Percentiles rank a stretch among this genome's conserved stretches.
Conservation (phyloP, 2,797 vertebrate species). For the Tinamus major region DNA sequence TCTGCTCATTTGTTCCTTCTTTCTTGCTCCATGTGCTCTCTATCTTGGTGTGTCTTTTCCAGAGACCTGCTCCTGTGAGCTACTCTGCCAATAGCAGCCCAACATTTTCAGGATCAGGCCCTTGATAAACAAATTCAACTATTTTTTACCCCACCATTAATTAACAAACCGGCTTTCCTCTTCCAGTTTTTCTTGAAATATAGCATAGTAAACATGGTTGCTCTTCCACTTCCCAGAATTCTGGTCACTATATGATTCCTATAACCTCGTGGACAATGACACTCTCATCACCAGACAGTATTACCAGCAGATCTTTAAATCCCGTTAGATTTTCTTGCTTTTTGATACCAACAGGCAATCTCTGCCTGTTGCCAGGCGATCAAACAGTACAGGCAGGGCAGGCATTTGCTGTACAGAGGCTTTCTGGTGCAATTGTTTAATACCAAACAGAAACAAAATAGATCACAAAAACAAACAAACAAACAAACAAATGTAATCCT, state of each 20-base stretch:
- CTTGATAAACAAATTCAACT: neutral
- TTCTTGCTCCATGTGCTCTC: neutral
- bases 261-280: neutral
- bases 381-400: neutral
- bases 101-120: neutral
- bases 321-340: neutral
- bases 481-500: neutral
- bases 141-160: neutral
- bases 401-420: neutral
- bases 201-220: neutral
- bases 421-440: neutral
- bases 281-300: neutral
- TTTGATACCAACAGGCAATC: fast-evolving
- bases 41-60: neutral
- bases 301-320: neutral
- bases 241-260: neutral
- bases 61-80: neutral
- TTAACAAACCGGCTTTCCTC: neutral
- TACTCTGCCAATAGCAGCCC: neutral
- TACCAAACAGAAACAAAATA: neutral
- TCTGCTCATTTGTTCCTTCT: neutral
- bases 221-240: neutral
- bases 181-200: neutral
- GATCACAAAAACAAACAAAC: neutral
- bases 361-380: slow-evolving; percentile 21